phyloP scores from a whole-genome alignment of 1,140 invertebrate genomes.

The Tetramorium parvispinum region DNA sequence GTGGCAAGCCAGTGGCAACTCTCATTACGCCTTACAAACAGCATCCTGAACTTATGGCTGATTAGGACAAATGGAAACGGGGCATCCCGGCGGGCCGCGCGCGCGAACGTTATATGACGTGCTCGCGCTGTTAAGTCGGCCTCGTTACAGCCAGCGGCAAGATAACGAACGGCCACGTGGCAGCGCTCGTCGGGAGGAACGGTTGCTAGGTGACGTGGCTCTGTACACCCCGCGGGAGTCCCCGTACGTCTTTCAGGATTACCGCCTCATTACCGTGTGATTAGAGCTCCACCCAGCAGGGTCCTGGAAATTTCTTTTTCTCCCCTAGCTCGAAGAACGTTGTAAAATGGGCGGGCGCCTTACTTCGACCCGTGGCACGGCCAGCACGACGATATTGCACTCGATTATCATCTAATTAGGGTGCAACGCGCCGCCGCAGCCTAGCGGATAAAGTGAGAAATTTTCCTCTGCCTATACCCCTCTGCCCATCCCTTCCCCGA shows the following conservation, averaged over 20 bases:
- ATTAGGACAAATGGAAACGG: slow-evolving; percentile 60
- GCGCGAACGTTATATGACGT: slow-evolving; percentile 41
- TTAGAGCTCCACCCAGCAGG: slow-evolving; percentile 1
- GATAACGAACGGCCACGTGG: slow-evolving; percentile 58
- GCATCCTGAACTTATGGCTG: slow-evolving; percentile 58
- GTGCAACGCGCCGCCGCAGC: neutral
- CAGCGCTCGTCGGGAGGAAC: slow-evolving; percentile 8
- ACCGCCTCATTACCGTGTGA: slow-evolving; percentile 54
- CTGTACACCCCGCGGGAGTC: slow-evolving; percentile 22
- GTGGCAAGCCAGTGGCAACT: slow-evolving; percentile 49
- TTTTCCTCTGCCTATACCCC: neutral
- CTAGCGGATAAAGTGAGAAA: neutral
- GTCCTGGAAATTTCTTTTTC: slow-evolving; percentile 33
- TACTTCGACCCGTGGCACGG: neutral
- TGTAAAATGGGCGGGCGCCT: neutral
- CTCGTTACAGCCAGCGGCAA: slow-evolving; percentile 40
- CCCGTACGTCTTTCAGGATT: slow-evolving; percentile 51
- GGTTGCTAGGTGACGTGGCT: slow-evolving; percentile 52
- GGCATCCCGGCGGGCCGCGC: slow-evolving; percentile 30
- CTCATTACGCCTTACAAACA: slow-evolving; percentile 60
- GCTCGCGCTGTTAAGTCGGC: slow-evolving; percentile 48
- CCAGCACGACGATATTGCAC: neutral
- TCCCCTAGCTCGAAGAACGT: neutral
- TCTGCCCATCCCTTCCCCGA: neutral
- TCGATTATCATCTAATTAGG: slow-evolving; percentile 54